phyloP scores from a whole-genome alignment of 2,888 invertebrate genomes.

The Nomada goodeniana region DNA sequence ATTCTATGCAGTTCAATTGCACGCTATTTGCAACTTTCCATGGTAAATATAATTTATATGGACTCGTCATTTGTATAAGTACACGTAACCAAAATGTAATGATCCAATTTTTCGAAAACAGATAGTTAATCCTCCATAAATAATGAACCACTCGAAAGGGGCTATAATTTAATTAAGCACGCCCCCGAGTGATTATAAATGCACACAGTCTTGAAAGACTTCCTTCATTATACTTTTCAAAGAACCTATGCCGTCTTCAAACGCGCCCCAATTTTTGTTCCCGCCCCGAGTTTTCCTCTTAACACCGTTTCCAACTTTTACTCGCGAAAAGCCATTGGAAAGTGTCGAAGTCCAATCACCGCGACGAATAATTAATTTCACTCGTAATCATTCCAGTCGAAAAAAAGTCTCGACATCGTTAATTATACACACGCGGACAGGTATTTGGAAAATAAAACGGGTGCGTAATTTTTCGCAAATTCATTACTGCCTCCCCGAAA shows the following conservation, averaged over 20 bases:
- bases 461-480: too few relatives aligned
- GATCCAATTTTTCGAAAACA: too few relatives aligned
- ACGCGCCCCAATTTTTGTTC: conserved; percentile 6
- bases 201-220: not conserved
- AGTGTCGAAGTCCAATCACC: conserved; percentile 26
- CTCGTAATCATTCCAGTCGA: conserved; percentile 17
- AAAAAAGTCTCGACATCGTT: conserved; percentile 17
- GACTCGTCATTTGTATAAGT: too few relatives aligned
- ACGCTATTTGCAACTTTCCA: too few relatives aligned
- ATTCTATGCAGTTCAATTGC: too few relatives aligned
- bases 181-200: not conserved
- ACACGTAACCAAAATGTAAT: too few relatives aligned
- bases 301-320: conserved; percentile 32
- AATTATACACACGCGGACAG: conserved; percentile 26
- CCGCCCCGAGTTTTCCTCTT: conserved; percentile 11
- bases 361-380: conserved; percentile 39
- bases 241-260: conserved; percentile 18
- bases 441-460: not conserved
- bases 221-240: conserved; percentile 24
- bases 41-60: too few relatives aligned
- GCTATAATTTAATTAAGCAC: not conserved
- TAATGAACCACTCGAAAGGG: not conserved
- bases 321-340: conserved; percentile 9
- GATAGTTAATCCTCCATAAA: not conserved
- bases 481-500: too few relatives aligned